phyloP scores from a whole-genome alignment of 2,113 vertebrate genomes.

The rabbit (Oryctolagus cuniculus) region DNA sequence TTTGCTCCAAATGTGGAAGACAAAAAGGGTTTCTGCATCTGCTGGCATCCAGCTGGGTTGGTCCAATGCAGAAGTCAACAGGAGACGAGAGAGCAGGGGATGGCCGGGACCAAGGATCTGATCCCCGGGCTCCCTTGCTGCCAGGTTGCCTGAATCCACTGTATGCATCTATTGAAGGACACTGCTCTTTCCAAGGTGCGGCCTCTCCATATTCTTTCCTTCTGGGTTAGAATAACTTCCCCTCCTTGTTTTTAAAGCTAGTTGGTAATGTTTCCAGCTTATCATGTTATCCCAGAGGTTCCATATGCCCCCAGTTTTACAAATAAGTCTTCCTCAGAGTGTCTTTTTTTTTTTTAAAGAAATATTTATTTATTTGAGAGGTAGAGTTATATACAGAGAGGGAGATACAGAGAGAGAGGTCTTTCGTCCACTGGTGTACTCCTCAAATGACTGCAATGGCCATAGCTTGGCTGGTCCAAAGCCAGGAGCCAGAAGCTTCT shows the following conservation, averaged over 20 bases:
- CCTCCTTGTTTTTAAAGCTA: neutral
- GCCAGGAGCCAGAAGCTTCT: too few relatives aligned
- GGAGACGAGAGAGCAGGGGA: neutral
- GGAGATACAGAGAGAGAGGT: too few relatives aligned
- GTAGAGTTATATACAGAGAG: too few relatives aligned
- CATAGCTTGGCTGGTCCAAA: too few relatives aligned
- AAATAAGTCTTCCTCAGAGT: neutral
- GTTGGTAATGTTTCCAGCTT: neutral
- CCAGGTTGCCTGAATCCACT: neutral
- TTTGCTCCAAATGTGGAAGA: neutral
- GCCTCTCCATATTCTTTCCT: neutral
- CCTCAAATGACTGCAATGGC: too few relatives aligned
- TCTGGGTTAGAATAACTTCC: neutral
- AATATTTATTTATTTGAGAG: too few relatives aligned
- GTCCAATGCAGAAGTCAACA: neutral
- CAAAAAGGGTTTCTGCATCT: neutral
- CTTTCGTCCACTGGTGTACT: too few relatives aligned
- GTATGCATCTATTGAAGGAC: neutral
- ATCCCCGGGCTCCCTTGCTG: neutral
- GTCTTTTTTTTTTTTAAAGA: neutral
- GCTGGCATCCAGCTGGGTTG: conserved; percentile 52
- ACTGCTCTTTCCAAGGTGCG: neutral
- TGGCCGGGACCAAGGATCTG: too few relatives aligned
- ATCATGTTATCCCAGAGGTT: neutral
- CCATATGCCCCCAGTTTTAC: neutral